Conservation (phyloP, 2,797 vertebrate species). For the Oryzias dopingdopingensis region DNA sequence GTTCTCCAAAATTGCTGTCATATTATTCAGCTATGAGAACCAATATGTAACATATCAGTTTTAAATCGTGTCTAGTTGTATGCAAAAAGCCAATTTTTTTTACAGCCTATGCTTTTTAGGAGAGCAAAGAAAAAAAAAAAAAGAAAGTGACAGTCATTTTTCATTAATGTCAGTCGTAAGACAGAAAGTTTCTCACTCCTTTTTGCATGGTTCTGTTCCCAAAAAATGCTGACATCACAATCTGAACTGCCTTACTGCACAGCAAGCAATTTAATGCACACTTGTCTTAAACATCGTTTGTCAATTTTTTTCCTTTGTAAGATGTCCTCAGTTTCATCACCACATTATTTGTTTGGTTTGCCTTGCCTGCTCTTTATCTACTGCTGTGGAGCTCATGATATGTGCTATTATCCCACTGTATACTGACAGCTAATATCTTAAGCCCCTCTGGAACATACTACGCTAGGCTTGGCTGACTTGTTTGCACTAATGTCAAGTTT, state of each 20-base stretch:
- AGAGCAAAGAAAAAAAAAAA: too few relatives aligned
- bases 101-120: too few relatives aligned
- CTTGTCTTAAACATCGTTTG: slow-evolving; percentile 19
- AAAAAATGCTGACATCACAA: slow-evolving; percentile 14
- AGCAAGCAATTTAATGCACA: slow-evolving; percentile 13
- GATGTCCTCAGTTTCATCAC: slow-evolving; percentile 44
- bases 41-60: slow-evolving; percentile 17
- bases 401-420: slow-evolving; percentile 71
- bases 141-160: slow-evolving; percentile 6
- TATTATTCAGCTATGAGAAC: slow-evolving; percentile 12
- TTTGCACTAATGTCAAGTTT: slow-evolving; percentile 81
- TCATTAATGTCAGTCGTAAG: slow-evolving; percentile 18
- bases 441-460: slow-evolving; percentile 73
- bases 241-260: slow-evolving; percentile 1
- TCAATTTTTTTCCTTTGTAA: slow-evolving; percentile 18
- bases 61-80: slow-evolving; percentile 7
- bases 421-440: slow-evolving; percentile 75
- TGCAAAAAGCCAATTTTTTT: too few relatives aligned
- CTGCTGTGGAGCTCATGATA: slow-evolving; percentile 51
- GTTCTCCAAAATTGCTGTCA: slow-evolving; percentile 22
- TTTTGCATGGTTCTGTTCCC: slow-evolving; percentile 6
- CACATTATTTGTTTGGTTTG: slow-evolving; percentile 40
- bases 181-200: slow-evolving; percentile 13
- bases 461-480: slow-evolving; percentile 76
- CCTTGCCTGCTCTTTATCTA: slow-evolving; percentile 35